phyloP scores from a whole-genome alignment of 2,888 invertebrate species.

The Mamestra brassicae region DNA sequence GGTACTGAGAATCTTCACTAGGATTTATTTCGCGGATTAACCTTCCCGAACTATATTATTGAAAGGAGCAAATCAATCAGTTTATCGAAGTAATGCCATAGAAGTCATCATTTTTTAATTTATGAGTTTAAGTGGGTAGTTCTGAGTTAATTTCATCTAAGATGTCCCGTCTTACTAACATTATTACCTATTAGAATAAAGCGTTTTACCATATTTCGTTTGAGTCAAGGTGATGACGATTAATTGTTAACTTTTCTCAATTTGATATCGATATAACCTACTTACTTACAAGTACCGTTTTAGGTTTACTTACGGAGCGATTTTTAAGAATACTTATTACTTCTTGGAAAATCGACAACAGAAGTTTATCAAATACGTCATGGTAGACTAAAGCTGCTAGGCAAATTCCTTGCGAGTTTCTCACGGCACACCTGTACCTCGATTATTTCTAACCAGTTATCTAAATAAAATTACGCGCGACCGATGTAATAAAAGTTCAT shows the following conservation, averaged over 20 bases:
- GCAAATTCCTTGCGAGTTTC: constrained; percentile 50
- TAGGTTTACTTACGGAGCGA: neutral
- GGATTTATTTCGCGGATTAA: no score
- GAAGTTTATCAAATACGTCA: constrained; percentile 35
- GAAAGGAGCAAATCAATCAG: no score
- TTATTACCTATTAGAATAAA: neutral
- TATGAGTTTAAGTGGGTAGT: no score
- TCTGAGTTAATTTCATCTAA: neutral
- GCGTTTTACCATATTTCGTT: neutral
- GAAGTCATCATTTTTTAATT: no score
- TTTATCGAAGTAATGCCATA: no score
- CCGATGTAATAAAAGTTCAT: constrained; percentile 47
- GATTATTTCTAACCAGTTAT: constrained; percentile 49
- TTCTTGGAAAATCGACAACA: neutral
- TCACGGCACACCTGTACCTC: constrained; percentile 51
- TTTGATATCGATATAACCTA: neutral
- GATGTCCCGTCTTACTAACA: neutral
- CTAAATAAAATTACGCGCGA: constrained; percentile 51
- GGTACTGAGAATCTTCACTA: no score
- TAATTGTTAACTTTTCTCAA: neutral
- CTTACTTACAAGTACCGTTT: no score
- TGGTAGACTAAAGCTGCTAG: constrained; percentile 21
- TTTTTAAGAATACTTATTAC: neutral
- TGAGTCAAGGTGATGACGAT: neutral
- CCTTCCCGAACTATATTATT: no score